Evolutionary conservation across 2,888 invertebrate genomes (phyloP).

Genomic region (Sylvicola fuscatus): DNA sequence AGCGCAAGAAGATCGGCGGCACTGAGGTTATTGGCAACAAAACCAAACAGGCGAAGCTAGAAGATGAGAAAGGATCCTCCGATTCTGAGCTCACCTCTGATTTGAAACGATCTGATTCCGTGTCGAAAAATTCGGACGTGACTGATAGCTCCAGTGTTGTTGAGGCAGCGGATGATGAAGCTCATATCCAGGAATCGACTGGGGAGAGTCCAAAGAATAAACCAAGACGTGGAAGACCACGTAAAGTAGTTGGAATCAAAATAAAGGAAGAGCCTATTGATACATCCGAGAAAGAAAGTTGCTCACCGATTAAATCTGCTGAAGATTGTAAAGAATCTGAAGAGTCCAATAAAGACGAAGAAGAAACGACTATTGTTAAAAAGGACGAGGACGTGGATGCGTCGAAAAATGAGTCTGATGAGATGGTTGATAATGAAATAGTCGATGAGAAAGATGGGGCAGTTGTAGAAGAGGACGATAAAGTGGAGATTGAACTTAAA

Average conservation of each 20-base stretch:
- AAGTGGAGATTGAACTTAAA: constrained; percentile 2
- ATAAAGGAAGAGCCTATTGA: no score
- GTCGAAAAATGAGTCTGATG: constrained; percentile 1
- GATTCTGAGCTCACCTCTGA: constrained; percentile 4
- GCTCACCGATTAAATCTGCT: background rate
- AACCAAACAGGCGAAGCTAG: background rate
- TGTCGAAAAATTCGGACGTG: constrained; percentile 41
- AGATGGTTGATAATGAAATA: background rate
- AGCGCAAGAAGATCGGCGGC: background rate
- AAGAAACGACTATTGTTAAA: constrained; percentile 7
- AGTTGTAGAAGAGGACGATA: no score
- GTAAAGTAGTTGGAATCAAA: constrained; percentile 29
- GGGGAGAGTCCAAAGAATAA: constrained; percentile 5
- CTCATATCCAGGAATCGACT: constrained; percentile 6
- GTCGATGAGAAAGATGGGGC: no score
- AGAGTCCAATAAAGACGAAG: constrained; percentile 9
- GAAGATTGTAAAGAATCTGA: constrained; percentile 1
- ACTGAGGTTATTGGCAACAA: constrained; percentile 1
- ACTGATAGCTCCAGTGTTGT: constrained; percentile 31
- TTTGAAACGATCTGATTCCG: constrained; percentile 8
- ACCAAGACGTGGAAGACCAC: constrained; percentile 9
- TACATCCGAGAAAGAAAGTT: no score
- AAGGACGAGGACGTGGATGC: constrained; percentile 6
- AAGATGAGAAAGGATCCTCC: background rate
- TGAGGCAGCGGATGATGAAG: constrained; percentile 24